Percentiles rank a stretch among this genome's conserved stretches.
Conservation (phyloP, 2,797 vertebrate species). For the Squalus acanthias region DNA sequence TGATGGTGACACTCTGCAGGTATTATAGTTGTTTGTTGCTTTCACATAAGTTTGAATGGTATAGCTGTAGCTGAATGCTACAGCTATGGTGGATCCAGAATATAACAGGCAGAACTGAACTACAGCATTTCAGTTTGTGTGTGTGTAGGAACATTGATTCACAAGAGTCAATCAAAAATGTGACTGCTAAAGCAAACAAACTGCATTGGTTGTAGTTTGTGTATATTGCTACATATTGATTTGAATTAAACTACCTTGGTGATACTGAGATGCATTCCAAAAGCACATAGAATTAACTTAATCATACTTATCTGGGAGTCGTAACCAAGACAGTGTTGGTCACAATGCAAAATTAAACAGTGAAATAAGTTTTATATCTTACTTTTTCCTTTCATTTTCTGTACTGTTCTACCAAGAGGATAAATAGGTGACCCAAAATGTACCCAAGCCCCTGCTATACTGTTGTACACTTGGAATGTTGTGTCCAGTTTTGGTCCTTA, state of each 20-base stretch:
- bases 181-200: background rate
- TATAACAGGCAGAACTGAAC: background rate
- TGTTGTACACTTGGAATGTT: background rate
- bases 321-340: background rate
- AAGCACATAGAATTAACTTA: background rate
- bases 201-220: background rate
- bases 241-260: background rate
- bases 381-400: background rate
- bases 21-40: background rate
- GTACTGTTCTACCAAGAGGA: background rate
- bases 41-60: background rate
- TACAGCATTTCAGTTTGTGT: background rate
- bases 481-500: background rate
- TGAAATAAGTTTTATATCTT: background rate
- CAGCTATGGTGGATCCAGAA: background rate
- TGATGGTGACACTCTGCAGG: background rate
- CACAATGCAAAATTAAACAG: background rate
- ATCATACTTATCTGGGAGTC: background rate
- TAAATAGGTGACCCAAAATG: background rate
- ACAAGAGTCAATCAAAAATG: background rate
- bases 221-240: background rate
- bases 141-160: background rate
- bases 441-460: background rate
- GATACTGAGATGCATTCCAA: background rate
- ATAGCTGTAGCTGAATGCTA: background rate